Conservation (phyloP, 2,888 invertebrate species). For the Erebia epiphron region DNA sequence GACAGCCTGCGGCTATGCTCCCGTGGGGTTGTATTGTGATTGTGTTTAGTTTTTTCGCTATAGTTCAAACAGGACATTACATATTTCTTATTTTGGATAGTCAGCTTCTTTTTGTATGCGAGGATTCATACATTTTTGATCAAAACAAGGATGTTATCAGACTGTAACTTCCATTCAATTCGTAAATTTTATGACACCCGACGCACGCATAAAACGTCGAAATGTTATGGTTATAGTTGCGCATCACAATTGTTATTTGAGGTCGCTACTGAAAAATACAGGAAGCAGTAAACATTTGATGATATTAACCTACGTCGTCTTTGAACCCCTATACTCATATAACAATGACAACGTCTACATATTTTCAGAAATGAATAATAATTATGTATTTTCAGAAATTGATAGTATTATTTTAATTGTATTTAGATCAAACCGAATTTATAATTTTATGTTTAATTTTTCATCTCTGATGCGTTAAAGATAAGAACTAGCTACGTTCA, state of each 20-base stretch:
- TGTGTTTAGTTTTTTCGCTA: neutral
- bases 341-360: neutral
- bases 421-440: neutral
- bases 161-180: constrained; percentile 20
- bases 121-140: neutral
- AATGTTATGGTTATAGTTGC: constrained; percentile 16
- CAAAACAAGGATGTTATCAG: constrained; percentile 13
- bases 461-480: too few species aligned
- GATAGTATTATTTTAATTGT: too few species aligned
- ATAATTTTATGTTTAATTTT: neutral
- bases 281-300: constrained; percentile 1
- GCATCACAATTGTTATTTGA: constrained; percentile 9
- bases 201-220: constrained; percentile 5
- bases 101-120: neutral
- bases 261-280: constrained; percentile 6
- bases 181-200: constrained; percentile 12
- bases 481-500: too few species aligned
- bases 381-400: too few species aligned
- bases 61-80: neutral
- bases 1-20: neutral
- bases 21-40: neutral
- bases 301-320: neutral
- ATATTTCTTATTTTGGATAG: too few species aligned
- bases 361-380: too few species aligned
- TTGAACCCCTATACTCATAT: neutral